These are phyloP conservation scores for Phasia obesa DNA, from an alignment of 2,888 invertebrate genomes.

Conservation along the genomic window DNA sequence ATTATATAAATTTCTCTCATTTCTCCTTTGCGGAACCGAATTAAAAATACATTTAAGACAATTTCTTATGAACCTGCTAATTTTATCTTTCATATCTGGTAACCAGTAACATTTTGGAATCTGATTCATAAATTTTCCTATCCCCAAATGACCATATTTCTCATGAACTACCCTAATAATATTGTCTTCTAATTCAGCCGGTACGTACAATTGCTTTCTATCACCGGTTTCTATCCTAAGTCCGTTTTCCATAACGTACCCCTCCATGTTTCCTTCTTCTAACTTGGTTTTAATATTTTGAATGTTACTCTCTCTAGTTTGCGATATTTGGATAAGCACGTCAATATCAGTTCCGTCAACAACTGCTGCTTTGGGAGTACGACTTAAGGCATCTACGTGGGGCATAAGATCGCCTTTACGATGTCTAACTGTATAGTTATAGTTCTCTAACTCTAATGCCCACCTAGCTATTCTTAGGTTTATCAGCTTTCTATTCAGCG, in stretches of 20 bases:
- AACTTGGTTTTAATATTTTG: background rate
- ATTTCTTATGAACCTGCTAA: background rate
- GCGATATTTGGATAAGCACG: background rate
- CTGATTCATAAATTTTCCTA: background rate
- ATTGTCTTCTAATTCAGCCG: background rate
- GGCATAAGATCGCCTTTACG: background rate
- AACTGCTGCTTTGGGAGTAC: no score
- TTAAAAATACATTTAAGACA: background rate
- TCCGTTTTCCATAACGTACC: background rate
- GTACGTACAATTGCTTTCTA: background rate
- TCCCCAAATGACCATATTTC: background rate
- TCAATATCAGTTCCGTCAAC: background rate
- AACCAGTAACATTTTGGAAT: background rate
- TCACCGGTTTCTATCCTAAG: background rate
- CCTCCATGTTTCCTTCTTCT: background rate
- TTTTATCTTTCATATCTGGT: background rate
- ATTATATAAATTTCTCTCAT: background rate
- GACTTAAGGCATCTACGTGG: background rate
- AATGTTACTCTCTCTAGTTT: background rate
- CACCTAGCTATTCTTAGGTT: background rate
- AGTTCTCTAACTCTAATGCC: constrained; percentile 1
- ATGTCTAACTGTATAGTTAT: background rate
- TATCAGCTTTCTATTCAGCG: background rate
- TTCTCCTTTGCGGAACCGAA: background rate
- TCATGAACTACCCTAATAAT: background rate